These are phyloP conservation scores for Antedon mediterranea DNA, from an alignment of 53 echinoderm and acorn worm species.

Conservation along the genomic window DNA sequence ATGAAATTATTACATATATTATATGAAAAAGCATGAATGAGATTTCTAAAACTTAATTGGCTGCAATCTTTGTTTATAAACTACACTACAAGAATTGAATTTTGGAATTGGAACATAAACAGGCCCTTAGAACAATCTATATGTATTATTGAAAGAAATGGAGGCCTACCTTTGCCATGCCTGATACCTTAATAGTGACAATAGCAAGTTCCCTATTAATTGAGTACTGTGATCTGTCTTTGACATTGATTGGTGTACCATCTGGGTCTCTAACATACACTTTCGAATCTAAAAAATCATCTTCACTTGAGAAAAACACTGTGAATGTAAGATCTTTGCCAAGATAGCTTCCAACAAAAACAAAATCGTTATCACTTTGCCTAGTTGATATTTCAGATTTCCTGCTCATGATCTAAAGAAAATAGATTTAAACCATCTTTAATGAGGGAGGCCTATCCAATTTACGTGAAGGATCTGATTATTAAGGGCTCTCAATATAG, in stretches of 20 bases:
- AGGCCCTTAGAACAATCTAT: no score
- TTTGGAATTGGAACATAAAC: no score
- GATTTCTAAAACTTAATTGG: no score
- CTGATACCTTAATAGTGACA: neutral
- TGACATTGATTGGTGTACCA: neutral
- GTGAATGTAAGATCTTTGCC: neutral
- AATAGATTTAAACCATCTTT: no score
- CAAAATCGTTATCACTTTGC: neutral
- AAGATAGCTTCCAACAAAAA: neutral
- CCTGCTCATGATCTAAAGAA: neutral
- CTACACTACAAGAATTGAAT: no score
- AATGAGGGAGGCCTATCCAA: no score
- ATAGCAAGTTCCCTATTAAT: neutral
- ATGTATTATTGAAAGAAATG: no score
- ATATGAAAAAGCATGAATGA: no score
- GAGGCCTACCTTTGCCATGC: neutral
- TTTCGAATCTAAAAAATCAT: neutral
- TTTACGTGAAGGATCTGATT: no score
- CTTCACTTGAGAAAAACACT: neutral
- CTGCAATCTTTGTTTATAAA: no score
- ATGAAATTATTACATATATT: no score
- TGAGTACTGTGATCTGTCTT: neutral
- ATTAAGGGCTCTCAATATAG: no score
- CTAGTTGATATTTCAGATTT: neutral
- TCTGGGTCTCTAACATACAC: neutral